Base-by-base conservation (phyloP, 2,797 vertebrate genomes). In the Cichlasoma orientale region DNA sequence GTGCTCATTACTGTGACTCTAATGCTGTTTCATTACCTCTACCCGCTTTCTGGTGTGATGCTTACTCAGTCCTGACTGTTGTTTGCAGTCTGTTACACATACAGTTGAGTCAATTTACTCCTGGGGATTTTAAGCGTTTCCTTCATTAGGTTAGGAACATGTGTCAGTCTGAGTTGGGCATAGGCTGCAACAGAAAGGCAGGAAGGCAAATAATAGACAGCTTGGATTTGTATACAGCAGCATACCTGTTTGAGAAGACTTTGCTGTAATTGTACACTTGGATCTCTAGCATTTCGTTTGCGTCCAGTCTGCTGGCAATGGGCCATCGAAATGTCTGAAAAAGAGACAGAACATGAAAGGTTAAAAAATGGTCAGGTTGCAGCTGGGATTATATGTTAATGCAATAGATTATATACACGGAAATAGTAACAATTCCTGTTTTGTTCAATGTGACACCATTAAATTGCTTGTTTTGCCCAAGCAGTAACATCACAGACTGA, bases 191-290 rank as follows among this genome's bases (percentile, higher is more conserved):
- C 55, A 70, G 55, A 69, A 74, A 79, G 31, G 38, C 21, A 69
- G 74, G 29, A 33, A 69, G 57, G 56, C 73, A 63, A 72, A 56
- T 21, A 36, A 23, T 29, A 74, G 76, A 75, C 72, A 23, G n/a
- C 47, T 57, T 11, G n/a, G 14, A 29, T 56, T 9, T 14, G n/a
- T 27, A 50, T 5, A 19, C 33, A 4, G 8, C 21, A 3, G 66
- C 94, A 94, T 79, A 98, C 98, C 97, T 97, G 96, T 99, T 99
- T 86, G 96, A 96, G 88, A 99, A 99, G 84, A 99, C 97, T 92
- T 98, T 99, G 95, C 97, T 99, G 93, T 97, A 98, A 93, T 97
- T 98, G 94, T 96, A 98, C 82, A 99, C 95, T 88, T 98, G 97
- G 82, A 99, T 95, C 92, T 98, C 97, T 73, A 99, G 87, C 91